These are phyloP conservation scores for Xanthia togata DNA, from an alignment of 2,888 invertebrate species.

Conservation along the genomic window DNA sequence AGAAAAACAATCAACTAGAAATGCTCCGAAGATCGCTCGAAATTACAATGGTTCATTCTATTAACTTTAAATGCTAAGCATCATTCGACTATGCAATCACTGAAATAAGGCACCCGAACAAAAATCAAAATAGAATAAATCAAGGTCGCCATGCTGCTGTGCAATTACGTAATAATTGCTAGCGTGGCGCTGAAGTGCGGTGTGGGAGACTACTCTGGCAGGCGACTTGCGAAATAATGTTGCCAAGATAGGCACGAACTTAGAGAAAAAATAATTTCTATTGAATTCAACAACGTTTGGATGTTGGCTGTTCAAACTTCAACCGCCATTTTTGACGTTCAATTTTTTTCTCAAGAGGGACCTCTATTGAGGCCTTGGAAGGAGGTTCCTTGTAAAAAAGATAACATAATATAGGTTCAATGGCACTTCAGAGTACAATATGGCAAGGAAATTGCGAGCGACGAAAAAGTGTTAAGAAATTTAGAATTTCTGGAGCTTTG, in stretches of 20 bases:
- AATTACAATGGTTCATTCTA: neutral
- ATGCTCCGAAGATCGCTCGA: neutral
- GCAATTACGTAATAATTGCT: slow-evolving; percentile 63
- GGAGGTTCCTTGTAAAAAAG: slow-evolving; percentile 42
- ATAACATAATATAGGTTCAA: slow-evolving; percentile 44
- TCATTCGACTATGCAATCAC: slow-evolving; percentile 13
- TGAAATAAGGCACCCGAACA: slow-evolving; percentile 22
- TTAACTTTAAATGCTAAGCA: slow-evolving; percentile 5
- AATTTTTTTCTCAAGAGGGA: slow-evolving; percentile 15
- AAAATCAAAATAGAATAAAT: slow-evolving; percentile 55
- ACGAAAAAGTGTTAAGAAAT: slow-evolving; percentile 19
- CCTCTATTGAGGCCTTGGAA: slow-evolving; percentile 25
- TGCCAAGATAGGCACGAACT: slow-evolving; percentile 50
- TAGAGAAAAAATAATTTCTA: slow-evolving; percentile 14
- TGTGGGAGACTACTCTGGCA: slow-evolving; percentile 56
- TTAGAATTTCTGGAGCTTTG: slow-evolving; percentile 10
- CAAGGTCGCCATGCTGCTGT: slow-evolving; percentile 62
- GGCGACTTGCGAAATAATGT: slow-evolving; percentile 48
- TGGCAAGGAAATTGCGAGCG: slow-evolving; percentile 14
- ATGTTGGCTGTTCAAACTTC: slow-evolving; percentile 2
- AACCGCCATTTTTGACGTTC: slow-evolving; percentile 5
- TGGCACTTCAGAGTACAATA: slow-evolving; percentile 35
- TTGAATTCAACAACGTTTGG: slow-evolving; percentile 5
- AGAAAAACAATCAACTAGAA: neutral
- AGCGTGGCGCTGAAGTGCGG: slow-evolving; percentile 49